Evolutionary conservation across 2,113 vertebrate genomes (phyloP).

Genomic region (Reinhardtius hippoglossoides): DNA sequence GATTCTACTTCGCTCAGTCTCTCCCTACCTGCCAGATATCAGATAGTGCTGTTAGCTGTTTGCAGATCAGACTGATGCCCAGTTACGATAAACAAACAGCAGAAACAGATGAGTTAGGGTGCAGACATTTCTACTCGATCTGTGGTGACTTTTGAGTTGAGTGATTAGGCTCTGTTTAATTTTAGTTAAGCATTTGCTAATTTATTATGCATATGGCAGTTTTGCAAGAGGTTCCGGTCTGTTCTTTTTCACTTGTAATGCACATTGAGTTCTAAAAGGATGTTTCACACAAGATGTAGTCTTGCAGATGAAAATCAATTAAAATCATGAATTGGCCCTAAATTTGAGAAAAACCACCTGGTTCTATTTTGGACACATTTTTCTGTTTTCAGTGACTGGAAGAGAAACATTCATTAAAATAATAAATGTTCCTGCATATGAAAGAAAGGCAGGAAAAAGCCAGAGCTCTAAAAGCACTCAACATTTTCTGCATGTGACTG

Average conservation of each 20-base stretch:
- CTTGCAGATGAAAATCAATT: background rate
- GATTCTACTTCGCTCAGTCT: too few species aligned
- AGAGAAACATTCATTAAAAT: conserved; percentile 40
- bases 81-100: background rate
- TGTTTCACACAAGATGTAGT: background rate
- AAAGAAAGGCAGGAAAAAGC: conserved; percentile 24
- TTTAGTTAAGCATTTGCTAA: background rate
- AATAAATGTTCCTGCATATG: conserved; percentile 22
- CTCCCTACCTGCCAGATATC: too few species aligned
- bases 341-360: background rate
- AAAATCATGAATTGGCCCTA: background rate
- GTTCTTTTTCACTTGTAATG: background rate
- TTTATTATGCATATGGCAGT: background rate
- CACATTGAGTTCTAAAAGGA: background rate
- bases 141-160: background rate
- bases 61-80: background rate
- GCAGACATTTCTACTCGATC: background rate
- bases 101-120: background rate
- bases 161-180: background rate
- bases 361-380: conserved; percentile 17
- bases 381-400: conserved; percentile 41
- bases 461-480: conserved; percentile 66
- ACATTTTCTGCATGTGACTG: conserved; percentile 37
- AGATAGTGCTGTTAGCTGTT: too few species aligned
- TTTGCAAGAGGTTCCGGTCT: background rate